Evolutionary conservation across 2,113 vertebrate genomes (phyloP).

Genomic region (Microtus ochrogaster): DNA sequence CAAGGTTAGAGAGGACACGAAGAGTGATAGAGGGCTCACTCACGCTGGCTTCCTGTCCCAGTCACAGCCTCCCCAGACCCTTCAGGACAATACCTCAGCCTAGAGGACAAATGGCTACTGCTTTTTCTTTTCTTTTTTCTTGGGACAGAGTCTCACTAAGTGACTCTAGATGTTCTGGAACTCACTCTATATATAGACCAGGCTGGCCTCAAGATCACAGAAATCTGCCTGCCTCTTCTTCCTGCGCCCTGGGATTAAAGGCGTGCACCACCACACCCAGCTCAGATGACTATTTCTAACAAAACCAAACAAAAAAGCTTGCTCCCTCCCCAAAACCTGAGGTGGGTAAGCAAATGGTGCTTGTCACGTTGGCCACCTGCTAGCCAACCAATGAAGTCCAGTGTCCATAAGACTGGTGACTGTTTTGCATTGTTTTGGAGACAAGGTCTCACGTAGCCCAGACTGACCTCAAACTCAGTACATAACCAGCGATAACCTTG

Average conservation of each 20-base stretch:
- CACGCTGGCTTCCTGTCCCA: background rate
- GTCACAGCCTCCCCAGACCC: background rate
- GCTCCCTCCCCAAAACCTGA: background rate
- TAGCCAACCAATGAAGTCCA: background rate
- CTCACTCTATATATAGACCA: background rate
- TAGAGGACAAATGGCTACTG: background rate
- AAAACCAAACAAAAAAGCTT: background rate
- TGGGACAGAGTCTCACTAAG: background rate
- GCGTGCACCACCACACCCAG: rapidly evolving
- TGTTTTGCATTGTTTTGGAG: background rate
- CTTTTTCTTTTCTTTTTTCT: background rate
- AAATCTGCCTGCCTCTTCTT: background rate
- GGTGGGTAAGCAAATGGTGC: background rate
- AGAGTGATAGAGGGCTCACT: background rate
- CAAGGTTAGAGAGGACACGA: background rate
- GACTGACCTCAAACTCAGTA: background rate
- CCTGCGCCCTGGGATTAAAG: background rate
- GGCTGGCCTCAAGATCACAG: background rate
- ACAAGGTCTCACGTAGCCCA: background rate
- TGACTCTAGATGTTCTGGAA: background rate
- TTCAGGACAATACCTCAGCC: background rate
- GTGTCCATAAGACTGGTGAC: background rate
- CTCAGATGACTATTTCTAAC: background rate
- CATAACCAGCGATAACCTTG: background rate
- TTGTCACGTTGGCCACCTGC: background rate